A percentile compares a stretch with the other conserved stretches of the same genome.
Evolutionary conservation across 2,888 invertebrate species (phyloP).

Genomic region (Disparrhopalites patrizii): DNA sequence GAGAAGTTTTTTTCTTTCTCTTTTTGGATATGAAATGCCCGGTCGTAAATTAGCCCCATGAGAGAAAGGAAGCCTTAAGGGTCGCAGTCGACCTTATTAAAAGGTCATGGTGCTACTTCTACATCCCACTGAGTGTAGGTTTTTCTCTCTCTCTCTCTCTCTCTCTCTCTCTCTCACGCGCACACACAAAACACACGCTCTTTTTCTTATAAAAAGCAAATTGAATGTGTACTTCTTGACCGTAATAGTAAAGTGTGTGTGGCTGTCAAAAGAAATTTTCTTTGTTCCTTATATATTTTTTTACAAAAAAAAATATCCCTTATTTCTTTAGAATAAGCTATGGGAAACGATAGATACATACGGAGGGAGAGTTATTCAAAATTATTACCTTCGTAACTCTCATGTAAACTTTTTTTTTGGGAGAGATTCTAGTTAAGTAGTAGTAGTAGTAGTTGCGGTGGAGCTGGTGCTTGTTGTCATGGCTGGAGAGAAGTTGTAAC

Average conservation of each 20-base stretch:
- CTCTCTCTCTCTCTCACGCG: too few species aligned
- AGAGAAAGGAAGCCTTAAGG: conserved; percentile 37
- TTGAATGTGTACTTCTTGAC: conserved; percentile 30
- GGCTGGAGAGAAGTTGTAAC: conserved; percentile 1
- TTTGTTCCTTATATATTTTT: background rate
- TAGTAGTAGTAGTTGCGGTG: too few species aligned
- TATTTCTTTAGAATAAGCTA: too few species aligned
- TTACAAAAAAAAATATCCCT: background rate
- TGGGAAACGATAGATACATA: background rate
- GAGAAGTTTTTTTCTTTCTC: too few species aligned
- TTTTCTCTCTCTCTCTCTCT: conserved; percentile 24
- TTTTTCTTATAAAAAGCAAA: conserved; percentile 21
- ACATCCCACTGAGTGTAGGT: conserved; percentile 39
- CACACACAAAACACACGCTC: too few species aligned
- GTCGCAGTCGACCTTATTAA: conserved; percentile 48
- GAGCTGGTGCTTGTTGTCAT: conserved; percentile 21
- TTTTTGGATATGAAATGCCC: conserved; percentile 22
- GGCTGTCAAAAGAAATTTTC: conserved; percentile 21
- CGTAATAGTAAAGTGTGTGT: too few species aligned
- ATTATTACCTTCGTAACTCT: conserved; percentile 30
- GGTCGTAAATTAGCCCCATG: conserved; percentile 42
- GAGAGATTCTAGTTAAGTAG: too few species aligned
- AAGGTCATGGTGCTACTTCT: conserved; percentile 47
- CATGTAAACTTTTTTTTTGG: conserved; percentile 25
- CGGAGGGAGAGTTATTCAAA: conserved; percentile 20